Evolutionary conservation across 2,888 invertebrate species (phyloP).

Genomic region (Leucophora obtusa): DNA sequence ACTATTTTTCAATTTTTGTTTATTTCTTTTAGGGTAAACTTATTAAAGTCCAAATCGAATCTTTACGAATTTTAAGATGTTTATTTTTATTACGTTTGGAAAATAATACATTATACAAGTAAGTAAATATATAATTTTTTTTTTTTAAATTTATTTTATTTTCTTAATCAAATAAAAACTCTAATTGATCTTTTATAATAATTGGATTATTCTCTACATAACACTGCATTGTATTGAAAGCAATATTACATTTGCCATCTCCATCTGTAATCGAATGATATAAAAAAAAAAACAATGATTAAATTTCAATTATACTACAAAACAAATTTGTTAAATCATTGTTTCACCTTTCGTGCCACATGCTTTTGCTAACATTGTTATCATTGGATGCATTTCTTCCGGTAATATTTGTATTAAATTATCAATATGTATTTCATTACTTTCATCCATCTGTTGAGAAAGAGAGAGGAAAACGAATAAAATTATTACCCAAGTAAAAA

Average conservation of each 20-base stretch:
- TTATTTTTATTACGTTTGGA: conserved; percentile 73
- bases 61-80: conserved; percentile 74
- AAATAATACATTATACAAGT: conserved; percentile 73
- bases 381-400: conserved; percentile 68
- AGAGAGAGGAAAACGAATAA: background rate
- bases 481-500: conserved; percentile 2
- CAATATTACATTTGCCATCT: conserved; percentile 75
- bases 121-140: conserved; percentile 60
- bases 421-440: conserved; percentile 72
- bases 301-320: background rate
- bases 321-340: background rate
- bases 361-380: conserved; percentile 66
- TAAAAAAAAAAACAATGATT: conserved; percentile 12
- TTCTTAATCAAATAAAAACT: conserved; percentile 61
- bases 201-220: conserved; percentile 72
- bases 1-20: background rate
- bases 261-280: conserved; percentile 70
- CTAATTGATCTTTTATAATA: conserved; percentile 60
- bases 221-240: conserved; percentile 72
- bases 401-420: conserved; percentile 73
- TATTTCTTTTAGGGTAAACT: conserved; percentile 71
- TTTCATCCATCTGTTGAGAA: conserved; percentile 71
- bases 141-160: background rate
- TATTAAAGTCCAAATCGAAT: conserved; percentile 82
- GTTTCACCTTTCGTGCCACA: conserved; percentile 74